phyloP scores from a whole-genome alignment of 2,888 invertebrate species.

The Lasioglossum oenotherae region DNA sequence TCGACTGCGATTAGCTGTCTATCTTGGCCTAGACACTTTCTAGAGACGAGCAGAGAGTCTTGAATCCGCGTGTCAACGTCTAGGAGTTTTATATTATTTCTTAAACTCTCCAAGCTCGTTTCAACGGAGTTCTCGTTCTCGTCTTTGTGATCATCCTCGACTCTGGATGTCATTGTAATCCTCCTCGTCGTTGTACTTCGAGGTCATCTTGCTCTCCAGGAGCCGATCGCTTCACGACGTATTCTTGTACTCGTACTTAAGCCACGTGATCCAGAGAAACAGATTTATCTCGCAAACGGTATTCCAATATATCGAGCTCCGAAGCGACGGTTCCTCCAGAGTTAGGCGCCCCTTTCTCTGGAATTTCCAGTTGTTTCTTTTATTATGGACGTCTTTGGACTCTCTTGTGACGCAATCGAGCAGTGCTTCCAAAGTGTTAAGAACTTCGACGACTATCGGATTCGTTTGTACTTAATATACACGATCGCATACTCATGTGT shows the following conservation, averaged over 20 bases:
- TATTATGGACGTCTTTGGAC: neutral
- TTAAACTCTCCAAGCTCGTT: neutral
- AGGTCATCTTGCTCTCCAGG: neutral
- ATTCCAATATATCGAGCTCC: neutral
- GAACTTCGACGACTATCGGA: neutral
- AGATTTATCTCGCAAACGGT: neutral
- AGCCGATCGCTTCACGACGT: neutral
- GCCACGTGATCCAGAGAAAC: neutral
- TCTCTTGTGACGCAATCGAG: neutral
- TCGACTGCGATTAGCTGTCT: neutral
- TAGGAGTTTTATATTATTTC: neutral
- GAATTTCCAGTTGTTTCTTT: neutral
- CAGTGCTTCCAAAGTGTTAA: neutral
- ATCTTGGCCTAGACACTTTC: neutral
- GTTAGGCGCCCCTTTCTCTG: neutral
- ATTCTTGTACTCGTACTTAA: constrained; percentile 9
- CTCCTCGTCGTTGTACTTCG: neutral
- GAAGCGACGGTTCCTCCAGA: neutral
- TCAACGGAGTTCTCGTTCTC: neutral
- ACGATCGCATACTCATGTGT: neutral
- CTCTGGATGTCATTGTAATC: neutral
- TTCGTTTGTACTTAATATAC: constrained; percentile 44
- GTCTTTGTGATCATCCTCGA: no score
- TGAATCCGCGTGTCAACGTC: neutral
- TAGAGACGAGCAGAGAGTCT: neutral